Evolutionary conservation across 2,888 invertebrate species (phyloP).

Genomic region (Parnassius smintheus): DNA sequence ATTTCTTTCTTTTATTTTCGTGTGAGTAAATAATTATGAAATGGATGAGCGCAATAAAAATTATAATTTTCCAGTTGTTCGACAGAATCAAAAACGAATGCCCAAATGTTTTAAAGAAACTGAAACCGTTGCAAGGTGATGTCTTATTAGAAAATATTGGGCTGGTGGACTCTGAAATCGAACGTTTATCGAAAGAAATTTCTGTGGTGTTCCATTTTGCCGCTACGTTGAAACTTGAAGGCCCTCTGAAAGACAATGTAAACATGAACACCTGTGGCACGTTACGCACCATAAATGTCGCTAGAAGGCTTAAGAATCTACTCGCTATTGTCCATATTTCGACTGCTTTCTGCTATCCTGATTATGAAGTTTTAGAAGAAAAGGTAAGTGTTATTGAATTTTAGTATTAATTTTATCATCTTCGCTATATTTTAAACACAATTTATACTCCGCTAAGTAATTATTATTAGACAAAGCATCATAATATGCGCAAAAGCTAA

Average conservation of each 20-base stretch:
- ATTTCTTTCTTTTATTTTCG: too few species aligned
- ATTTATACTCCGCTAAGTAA: too few species aligned
- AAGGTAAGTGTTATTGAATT: constrained; percentile 43
- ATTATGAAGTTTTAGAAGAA: constrained; percentile 80
- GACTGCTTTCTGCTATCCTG: constrained; percentile 97
- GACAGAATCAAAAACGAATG: constrained; percentile 83
- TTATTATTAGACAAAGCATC: too few species aligned
- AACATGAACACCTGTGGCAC: constrained; percentile 96
- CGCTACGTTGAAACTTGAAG: constrained; percentile 94
- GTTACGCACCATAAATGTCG: constrained; percentile 86
- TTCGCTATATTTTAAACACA: too few species aligned
- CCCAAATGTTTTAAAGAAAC: constrained; percentile 85
- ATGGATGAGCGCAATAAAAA: too few species aligned
- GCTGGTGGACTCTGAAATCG: constrained; percentile 80
- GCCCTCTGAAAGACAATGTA: constrained; percentile 91
- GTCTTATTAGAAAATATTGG: constrained; percentile 84
- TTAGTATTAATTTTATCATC: too few species aligned
- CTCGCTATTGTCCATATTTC: constrained; percentile 92
- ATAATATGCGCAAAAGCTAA: too few species aligned
- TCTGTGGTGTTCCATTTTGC: constrained; percentile 95
- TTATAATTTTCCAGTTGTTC: constrained; percentile 80
- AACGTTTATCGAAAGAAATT: constrained; percentile 83
- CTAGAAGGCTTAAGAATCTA: constrained; percentile 87
- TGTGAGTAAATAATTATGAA: too few species aligned
- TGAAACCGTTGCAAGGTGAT: constrained; percentile 89